A percentile compares a stretch with the other conserved stretches of the same genome.
Conservation (phyloP, 2,113 vertebrate species). For the Aspiorhynchus laticeps region DNA sequence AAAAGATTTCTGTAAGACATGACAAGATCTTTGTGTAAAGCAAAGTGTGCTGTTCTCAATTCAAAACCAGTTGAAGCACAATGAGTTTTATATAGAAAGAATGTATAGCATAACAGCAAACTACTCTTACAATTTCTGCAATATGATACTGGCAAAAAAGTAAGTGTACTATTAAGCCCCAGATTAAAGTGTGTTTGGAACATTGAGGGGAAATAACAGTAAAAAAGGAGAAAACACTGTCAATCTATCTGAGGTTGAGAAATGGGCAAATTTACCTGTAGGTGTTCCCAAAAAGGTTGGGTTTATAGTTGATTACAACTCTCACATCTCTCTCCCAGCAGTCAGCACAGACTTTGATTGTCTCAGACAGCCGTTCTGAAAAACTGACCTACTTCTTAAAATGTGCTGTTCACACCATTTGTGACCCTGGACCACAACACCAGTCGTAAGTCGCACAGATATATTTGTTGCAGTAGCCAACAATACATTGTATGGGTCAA, state of each 20-base stretch:
- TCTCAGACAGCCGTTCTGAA: not conserved
- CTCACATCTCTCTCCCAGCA: not conserved
- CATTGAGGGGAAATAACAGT: not conserved
- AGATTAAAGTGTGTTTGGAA: not conserved
- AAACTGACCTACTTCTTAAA: not conserved
- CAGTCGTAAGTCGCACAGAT: too few relatives aligned
- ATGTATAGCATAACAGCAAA: too few relatives aligned
- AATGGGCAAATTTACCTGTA: not conserved
- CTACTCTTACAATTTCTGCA: not conserved
- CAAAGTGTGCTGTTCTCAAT: too few relatives aligned
- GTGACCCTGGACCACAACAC: too few relatives aligned
- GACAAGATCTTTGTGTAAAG: too few relatives aligned
- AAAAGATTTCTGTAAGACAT: too few relatives aligned
- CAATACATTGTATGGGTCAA: too few relatives aligned
- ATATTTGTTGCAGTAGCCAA: too few relatives aligned
- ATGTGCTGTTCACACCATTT: conserved; percentile 4
- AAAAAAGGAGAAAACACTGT: not conserved
- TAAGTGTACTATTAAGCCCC: not conserved
- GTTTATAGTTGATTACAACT: conserved; percentile 11
- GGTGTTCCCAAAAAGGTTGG: not conserved
- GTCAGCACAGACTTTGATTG: not conserved
- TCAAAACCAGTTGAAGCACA: too few relatives aligned
- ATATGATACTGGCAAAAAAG: not conserved
- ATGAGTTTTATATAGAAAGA: too few relatives aligned
- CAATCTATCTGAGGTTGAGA: not conserved